Evolutionary conservation across 2,888 invertebrate genomes (phyloP).

Genomic region (Hypercompe scribonia): DNA sequence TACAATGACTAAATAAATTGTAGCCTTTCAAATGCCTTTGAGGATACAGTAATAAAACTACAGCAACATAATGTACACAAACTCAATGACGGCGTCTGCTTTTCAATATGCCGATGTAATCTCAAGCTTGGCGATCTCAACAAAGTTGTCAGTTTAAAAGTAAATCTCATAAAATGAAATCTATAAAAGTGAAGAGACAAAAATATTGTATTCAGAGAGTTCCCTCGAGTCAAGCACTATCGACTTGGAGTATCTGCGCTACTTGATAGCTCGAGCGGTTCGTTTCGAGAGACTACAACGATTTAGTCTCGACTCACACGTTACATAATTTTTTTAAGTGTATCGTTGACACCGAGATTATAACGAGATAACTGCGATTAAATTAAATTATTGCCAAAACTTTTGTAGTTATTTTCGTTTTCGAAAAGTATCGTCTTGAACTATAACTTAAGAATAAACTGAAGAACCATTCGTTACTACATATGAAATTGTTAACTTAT

Average conservation of each 20-base stretch:
- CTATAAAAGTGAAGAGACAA: slow-evolving; percentile 48
- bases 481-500: too few species aligned
- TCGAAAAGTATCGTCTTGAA: neutral
- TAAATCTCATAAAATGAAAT: slow-evolving; percentile 34
- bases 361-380: neutral
- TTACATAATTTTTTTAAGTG: neutral
- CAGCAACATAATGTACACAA: neutral
- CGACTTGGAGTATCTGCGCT: slow-evolving; percentile 54
- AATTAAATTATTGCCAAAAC: neutral
- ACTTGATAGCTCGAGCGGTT: slow-evolving; percentile 16
- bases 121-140: neutral
- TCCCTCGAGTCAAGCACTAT: slow-evolving; percentile 61
- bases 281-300: slow-evolving; percentile 1
- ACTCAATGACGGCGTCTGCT: slow-evolving; percentile 1
- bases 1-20: slow-evolving; percentile 26
- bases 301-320: neutral
- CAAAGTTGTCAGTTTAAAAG: slow-evolving; percentile 24
- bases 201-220: slow-evolving; percentile 59
- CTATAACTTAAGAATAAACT: neutral
- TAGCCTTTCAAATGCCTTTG: neutral
- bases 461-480: too few species aligned
- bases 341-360: neutral
- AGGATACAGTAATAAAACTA: neutral
- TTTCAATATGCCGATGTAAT: slow-evolving; percentile 15
- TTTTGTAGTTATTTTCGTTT: neutral